Percentiles rank a stretch among this genome's conserved stretches.
phyloP scores from a whole-genome alignment of 2,888 invertebrate species.

The Heliconius sara region DNA sequence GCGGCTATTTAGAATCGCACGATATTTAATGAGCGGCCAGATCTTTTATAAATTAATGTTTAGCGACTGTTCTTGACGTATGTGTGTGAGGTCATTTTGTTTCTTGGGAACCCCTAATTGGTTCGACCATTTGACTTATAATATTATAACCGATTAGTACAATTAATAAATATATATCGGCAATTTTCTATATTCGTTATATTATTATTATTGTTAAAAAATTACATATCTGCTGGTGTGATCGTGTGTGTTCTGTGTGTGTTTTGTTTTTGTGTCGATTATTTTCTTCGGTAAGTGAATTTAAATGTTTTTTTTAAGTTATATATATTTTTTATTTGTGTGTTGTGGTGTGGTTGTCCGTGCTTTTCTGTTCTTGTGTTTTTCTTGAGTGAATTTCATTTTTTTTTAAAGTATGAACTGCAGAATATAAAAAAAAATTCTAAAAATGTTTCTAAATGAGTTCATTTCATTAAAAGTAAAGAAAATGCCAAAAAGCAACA shows the following conservation, averaged over 20 bases:
- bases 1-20: slow-evolving; percentile 33
- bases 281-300: background rate
- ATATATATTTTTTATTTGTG: background rate
- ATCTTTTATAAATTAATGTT: slow-evolving; percentile 34
- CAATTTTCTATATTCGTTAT: background rate
- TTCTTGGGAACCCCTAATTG: slow-evolving; percentile 27
- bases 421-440: no score
- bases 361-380: no score
- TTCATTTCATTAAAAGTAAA: background rate
- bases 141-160: slow-evolving; percentile 5
- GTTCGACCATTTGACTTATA: slow-evolving; percentile 24
- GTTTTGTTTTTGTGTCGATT: background rate
- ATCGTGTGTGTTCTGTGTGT: background rate
- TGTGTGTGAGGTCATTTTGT: background rate
- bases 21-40: slow-evolving; percentile 29
- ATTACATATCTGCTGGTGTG: background rate
- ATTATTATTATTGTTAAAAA: background rate
- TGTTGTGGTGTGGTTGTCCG: no score
- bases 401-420: no score
- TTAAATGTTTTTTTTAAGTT: background rate
- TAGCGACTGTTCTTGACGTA: slow-evolving; percentile 19
- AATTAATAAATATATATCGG: slow-evolving; percentile 7
- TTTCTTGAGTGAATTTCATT: no score
- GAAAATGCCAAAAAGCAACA: background rate
- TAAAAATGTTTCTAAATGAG: no score